Evolutionary conservation across 2,113 vertebrate genomes (phyloP).

Genomic region (Osmerus eperlanus): DNA sequence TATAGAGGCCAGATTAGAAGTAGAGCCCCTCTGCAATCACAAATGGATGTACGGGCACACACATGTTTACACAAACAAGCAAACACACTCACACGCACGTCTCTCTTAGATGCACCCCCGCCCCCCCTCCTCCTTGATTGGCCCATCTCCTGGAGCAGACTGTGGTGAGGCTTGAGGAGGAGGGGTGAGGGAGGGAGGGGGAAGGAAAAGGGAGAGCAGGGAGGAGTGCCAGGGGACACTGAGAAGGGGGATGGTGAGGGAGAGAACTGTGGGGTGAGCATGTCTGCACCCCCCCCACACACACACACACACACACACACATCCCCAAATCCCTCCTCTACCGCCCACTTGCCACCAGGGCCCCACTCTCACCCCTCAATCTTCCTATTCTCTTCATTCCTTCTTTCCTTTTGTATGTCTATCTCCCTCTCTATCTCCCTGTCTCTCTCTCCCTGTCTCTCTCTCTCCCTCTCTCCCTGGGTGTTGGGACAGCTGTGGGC

Average conservation of each 20-base stretch:
- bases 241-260: conserved; percentile 20
- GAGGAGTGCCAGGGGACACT: conserved; percentile 30
- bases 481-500: conserved; percentile 92
- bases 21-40: conserved; percentile 31
- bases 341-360: conserved; percentile 46
- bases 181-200: conserved; percentile 18
- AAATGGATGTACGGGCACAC: conserved; percentile 37
- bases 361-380: conserved; percentile 42
- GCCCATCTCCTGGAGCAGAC: conserved; percentile 76
- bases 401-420: conserved; percentile 17
- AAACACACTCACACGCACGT: conserved; percentile 42
- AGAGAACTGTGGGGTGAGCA: conserved; percentile 24
- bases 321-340: background rate
- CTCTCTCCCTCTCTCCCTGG: conserved; percentile 67
- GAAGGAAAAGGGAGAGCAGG: conserved; percentile 43
- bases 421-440: too few species aligned
- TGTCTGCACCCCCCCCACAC: conserved; percentile 31
- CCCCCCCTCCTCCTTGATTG: conserved; percentile 68
- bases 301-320: conserved; percentile 36
- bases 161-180: conserved; percentile 50
- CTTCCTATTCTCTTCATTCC: conserved; percentile 45
- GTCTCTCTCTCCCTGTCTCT: too few species aligned
- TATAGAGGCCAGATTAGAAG: conserved; percentile 53
- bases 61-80: conserved; percentile 11
- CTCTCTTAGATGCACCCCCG: conserved; percentile 16